Conservation (phyloP, 2,113 vertebrate species). For the Coturnix japonica region DNA sequence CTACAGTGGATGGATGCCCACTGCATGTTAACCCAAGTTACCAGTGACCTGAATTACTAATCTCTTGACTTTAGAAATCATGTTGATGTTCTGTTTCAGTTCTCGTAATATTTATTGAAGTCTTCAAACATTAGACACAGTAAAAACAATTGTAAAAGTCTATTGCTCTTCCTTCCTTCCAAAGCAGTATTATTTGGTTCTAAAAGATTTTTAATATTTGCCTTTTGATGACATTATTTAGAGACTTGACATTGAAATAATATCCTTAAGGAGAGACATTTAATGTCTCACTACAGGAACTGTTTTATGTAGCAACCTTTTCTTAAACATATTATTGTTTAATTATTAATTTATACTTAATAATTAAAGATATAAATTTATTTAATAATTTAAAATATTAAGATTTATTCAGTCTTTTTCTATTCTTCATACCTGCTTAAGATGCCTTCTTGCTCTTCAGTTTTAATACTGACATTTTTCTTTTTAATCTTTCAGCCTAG, state of each 20-base stretch:
- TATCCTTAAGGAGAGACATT: not conserved
- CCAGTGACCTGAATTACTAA: not conserved
- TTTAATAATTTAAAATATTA: no score
- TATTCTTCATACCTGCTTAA: not conserved
- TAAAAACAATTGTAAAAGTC: not conserved
- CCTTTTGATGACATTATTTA: not conserved
- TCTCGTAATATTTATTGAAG: not conserved
- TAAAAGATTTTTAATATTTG: not conserved
- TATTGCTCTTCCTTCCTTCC: not conserved
- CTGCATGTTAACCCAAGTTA: not conserved
- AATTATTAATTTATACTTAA: no score
- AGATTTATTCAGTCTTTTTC: not conserved
- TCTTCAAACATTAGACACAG: not conserved
- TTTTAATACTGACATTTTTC: not conserved
- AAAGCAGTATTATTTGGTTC: not conserved
- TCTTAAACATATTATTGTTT: not conserved
- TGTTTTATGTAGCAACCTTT: not conserved
- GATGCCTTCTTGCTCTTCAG: not conserved
- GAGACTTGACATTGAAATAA: not conserved
- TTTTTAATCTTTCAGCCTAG: not conserved
- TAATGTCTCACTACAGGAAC: not conserved
- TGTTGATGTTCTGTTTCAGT: not conserved
- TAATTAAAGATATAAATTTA: no score
- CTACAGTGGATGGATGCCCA: not conserved
- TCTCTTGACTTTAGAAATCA: not conserved